These are phyloP conservation scores for Eustalomyia histrio DNA, from an alignment of 2,888 invertebrate species.

Conservation along the genomic window DNA sequence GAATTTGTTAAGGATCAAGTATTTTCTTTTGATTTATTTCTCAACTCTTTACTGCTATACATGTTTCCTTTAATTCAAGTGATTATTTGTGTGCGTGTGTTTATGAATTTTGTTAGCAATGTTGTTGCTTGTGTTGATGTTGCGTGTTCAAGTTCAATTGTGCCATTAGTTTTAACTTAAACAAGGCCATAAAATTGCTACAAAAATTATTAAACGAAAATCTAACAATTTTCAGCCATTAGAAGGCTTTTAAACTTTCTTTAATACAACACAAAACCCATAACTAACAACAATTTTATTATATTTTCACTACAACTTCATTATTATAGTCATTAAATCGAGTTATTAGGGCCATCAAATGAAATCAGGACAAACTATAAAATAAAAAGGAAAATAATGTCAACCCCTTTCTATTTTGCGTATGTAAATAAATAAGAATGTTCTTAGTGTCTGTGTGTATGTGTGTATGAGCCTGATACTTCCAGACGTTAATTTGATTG, in stretches of 20 bases:
- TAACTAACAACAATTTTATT: conserved; percentile 44
- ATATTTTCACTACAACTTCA: conserved; percentile 55
- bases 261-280: conserved; percentile 22
- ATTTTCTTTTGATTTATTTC: conserved; percentile 21
- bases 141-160: conserved; percentile 64
- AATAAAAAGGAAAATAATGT: conserved; percentile 69
- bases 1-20: conserved; percentile 44
- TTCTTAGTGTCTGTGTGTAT: conserved; percentile 18
- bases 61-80: conserved; percentile 28
- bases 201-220: conserved; percentile 32
- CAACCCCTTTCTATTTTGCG: conserved; percentile 59
- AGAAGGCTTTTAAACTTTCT: conserved; percentile 7
- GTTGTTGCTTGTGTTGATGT: conserved; percentile 14
- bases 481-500: conserved; percentile 49
- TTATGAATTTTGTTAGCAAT: background rate
- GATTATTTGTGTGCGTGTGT: background rate
- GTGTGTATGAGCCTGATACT: conserved; percentile 20
- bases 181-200: conserved; percentile 50
- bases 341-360: conserved; percentile 75
- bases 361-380: conserved; percentile 76
- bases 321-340: conserved; percentile 73
- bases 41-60: background rate
- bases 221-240: background rate
- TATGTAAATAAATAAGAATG: conserved; percentile 36
- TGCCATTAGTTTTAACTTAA: conserved; percentile 53